Evolutionary conservation across 2,113 vertebrate species (phyloP).

Genomic region (Caretta caretta): DNA sequence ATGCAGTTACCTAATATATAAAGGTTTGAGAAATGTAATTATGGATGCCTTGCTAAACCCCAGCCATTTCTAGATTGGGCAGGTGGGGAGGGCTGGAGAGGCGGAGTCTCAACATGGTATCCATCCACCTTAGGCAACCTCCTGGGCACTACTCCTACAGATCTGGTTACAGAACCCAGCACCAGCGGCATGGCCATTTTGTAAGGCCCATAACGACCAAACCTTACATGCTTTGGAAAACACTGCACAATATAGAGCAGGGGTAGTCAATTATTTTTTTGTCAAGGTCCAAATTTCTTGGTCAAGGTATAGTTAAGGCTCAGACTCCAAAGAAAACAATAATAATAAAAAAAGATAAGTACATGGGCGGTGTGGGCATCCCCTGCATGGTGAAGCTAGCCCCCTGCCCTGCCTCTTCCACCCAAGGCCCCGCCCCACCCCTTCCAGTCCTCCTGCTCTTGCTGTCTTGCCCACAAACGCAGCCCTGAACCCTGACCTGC

Average conservation of each 20-base stretch:
- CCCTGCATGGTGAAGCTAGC: no score
- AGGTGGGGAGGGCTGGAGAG: background rate
- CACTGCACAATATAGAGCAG: background rate
- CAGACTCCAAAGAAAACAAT: no score
- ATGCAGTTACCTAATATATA: background rate
- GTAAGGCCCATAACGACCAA: background rate
- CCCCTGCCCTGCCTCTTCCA: no score
- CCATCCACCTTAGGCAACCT: background rate
- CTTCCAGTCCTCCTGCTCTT: no score
- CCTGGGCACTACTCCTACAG: background rate
- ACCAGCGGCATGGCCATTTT: background rate
- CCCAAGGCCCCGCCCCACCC: no score
- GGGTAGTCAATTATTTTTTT: no score
- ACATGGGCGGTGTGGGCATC: no score
- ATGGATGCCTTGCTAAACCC: background rate
- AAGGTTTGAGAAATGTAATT: background rate
- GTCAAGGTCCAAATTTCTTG: no score
- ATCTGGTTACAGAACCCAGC: background rate
- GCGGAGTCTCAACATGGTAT: background rate
- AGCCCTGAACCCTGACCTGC: no score
- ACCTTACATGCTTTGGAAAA: background rate
- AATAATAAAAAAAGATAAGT: no score
- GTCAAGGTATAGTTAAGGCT: no score
- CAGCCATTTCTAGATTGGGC: background rate
- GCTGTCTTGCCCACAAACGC: no score